Conservation (phyloP, 2,113 vertebrate genomes). For the Phasianus colchicus region DNA sequence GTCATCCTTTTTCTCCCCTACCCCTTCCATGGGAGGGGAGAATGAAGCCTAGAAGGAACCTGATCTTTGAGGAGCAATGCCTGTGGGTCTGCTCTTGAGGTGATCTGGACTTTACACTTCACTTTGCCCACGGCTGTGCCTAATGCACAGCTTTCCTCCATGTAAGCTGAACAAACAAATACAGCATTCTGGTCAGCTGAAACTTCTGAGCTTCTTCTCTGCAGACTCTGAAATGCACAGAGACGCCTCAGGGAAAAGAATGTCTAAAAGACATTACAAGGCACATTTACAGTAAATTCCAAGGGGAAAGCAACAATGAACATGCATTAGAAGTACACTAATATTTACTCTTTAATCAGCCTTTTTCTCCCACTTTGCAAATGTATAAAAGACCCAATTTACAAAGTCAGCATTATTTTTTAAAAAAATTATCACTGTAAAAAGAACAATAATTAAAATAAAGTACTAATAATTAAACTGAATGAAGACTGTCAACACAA, state of each 20-base stretch:
- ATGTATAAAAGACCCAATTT: not conserved
- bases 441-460: not conserved
- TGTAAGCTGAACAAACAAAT: not conserved
- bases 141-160: not conserved
- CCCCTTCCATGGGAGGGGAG: not conserved
- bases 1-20: fast-evolving
- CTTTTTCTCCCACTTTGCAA: not conserved
- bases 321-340: not conserved
- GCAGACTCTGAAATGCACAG: not conserved
- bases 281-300: not conserved
- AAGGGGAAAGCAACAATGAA: not conserved
- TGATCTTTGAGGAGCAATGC: not conserved
- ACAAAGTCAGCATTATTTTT: not conserved
- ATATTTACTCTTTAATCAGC: not conserved
- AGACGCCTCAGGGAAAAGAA: not conserved
- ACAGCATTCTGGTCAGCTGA: not conserved
- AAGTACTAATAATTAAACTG: not conserved
- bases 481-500: conserved; percentile 17
- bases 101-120: not conserved
- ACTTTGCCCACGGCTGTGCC: not conserved
- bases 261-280: not conserved
- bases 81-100: not conserved
- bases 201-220: not conserved
- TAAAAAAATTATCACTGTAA: not conserved
- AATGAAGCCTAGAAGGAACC: not conserved